Base-by-base conservation (phyloP, 1,140 invertebrate genomes). In the Lanistes nyassanus region DNA sequence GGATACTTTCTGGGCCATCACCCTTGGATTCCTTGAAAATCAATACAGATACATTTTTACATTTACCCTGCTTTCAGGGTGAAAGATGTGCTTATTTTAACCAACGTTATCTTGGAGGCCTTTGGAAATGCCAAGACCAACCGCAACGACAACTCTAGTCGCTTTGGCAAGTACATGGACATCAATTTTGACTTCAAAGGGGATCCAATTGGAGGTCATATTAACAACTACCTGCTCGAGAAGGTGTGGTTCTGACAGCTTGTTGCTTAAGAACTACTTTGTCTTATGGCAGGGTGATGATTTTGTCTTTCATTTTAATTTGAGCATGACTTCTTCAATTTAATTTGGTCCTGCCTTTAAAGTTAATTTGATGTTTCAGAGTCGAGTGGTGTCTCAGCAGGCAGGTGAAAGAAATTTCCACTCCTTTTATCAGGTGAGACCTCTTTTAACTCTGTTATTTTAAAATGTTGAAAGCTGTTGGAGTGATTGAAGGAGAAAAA, bases 141-240 rank as follows among this genome's bases (percentile, higher is more conserved):
- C 84, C 91, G 97, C 64, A 99, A 99, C 90, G 97, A 99, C 88
- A 99, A 99, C 90, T 98, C 96, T 0, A 98, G 96, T 65, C 92
- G 97, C 11, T 99, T 99, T 90, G 98, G 98, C 68, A 99, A 99
- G 89, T 99, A 99, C 88, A 99, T 99, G 97, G 97, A 99, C 87
- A 98, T 99, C 78, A 96, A 98, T 91, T 99, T 99, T 90, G 96
- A 99, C 90, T 99, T 97, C 89, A 98, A 98, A 90, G 97, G 97
- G 0, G 97, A 99, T 90, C 97, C 97, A 0, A 93, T 98, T 60
- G 97, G 97, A 36, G 98, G 97, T 19, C 95, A 98, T 85, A 97
- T 99, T 78, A 97, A 94, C 77, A 98, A 98, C 90, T 99, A 99
- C 90, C 91, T 99, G 29, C 90, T 99, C 76, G 98, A 99, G 91